Conservation (phyloP, 53 echinoderm and acorn worm species). For the Arbacia lixula region DNA sequence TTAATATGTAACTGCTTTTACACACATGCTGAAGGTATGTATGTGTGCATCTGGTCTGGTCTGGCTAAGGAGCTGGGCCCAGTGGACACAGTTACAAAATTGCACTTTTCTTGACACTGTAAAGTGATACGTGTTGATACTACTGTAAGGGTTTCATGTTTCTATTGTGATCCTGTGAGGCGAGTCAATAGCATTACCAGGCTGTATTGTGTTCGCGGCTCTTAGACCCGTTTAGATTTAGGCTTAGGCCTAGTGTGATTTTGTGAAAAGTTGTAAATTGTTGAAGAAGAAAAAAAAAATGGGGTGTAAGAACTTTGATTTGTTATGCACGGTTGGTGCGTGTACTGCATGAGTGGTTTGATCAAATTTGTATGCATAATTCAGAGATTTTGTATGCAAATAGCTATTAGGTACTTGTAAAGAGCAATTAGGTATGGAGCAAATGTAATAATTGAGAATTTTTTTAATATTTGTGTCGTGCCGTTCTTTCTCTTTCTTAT, state of each 20-base stretch:
- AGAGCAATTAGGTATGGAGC: too few relatives aligned
- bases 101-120: slow-evolving; percentile 51
- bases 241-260: slow-evolving; percentile 2
- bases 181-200: slow-evolving; percentile 9
- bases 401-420: too few relatives aligned
- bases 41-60: background rate
- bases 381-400: too few relatives aligned
- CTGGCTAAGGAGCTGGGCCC: background rate
- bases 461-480: too few relatives aligned
- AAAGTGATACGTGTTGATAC: slow-evolving; percentile 52
- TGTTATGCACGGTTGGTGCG: too few relatives aligned
- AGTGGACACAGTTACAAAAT: too few relatives aligned
- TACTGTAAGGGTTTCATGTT: slow-evolving; percentile 19
- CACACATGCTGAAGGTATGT: background rate
- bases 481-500: too few relatives aligned
- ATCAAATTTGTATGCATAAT: background rate
- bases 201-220: slow-evolving; percentile 8
- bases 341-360: too few relatives aligned
- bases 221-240: slow-evolving; percentile 21
- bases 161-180: slow-evolving; percentile 24
- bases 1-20: slow-evolving; percentile 37
- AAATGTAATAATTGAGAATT: too few relatives aligned
- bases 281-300: too few relatives aligned
- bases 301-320: too few relatives aligned
- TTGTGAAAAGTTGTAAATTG: too few relatives aligned